These are phyloP conservation scores for Mionectes macconnelli DNA, from an alignment of 2,113 vertebrate genomes.

Conservation along the genomic window DNA sequence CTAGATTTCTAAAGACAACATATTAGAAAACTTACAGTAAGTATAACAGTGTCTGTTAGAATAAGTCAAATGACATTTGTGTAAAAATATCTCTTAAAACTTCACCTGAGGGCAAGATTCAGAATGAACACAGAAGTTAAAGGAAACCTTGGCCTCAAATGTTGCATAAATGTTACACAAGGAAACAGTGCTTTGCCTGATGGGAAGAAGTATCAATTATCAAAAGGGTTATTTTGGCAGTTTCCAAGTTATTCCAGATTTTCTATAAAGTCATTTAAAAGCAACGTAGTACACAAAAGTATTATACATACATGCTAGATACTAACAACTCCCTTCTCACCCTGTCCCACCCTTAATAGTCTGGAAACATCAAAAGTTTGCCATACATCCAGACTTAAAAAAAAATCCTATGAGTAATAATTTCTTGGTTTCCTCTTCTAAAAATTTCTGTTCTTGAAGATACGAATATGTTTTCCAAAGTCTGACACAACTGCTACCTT, in stretches of 20 bases:
- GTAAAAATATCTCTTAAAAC: not conserved
- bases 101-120: not conserved
- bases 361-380: not conserved
- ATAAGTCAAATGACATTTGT: not conserved
- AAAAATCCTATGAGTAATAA: not conserved
- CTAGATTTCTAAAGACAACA: not conserved
- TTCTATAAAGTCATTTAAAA: not conserved
- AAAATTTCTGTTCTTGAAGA: not conserved
- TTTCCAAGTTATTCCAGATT: not conserved
- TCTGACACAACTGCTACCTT: not conserved
- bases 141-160: not conserved
- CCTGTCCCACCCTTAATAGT: not conserved
- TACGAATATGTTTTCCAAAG: not conserved
- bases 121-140: not conserved
- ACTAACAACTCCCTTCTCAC: not conserved
- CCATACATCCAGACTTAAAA: not conserved
- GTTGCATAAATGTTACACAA: not conserved
- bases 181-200: accelerated
- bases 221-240: not conserved
- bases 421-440: not conserved
- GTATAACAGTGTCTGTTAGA: not conserved
- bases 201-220: not conserved
- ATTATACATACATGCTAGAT: not conserved
- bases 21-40: not conserved
- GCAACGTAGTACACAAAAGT: not conserved